A percentile compares a stretch with the other conserved stretches of the same genome.
phyloP scores from a whole-genome alignment of 2,113 vertebrate genomes.

The Ophthalmolycus amberensis region DNA sequence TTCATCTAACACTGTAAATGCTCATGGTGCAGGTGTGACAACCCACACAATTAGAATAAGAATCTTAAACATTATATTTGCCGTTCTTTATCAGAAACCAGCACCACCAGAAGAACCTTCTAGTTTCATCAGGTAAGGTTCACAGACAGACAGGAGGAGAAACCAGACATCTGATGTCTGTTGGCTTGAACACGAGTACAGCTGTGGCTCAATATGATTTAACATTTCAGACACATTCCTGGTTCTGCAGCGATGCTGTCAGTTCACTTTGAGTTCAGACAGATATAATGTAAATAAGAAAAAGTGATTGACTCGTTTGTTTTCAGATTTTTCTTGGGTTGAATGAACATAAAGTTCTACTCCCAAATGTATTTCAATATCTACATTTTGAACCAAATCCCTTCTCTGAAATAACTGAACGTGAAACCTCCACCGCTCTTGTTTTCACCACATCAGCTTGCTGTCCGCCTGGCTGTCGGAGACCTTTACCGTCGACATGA shows the following conservation, averaged over 20 bases:
- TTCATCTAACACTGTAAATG: conserved; percentile 78
- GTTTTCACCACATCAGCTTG: conserved; percentile 9
- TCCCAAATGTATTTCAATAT: conserved; percentile 16
- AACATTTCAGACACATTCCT: conserved; percentile 10
- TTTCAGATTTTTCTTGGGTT: not conserved
- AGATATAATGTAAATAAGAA: conserved; percentile 1
- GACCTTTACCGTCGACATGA: conserved; percentile 29
- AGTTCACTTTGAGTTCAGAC: conserved; percentile 22
- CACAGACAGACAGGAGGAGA: conserved; percentile 36
- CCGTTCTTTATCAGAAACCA: conserved; percentile 57
- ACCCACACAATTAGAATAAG: conserved; percentile 59
- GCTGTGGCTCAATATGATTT: conserved; percentile 9
- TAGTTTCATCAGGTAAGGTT: conserved; percentile 45
- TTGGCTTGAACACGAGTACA: not conserved
- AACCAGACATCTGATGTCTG: conserved; percentile 14
- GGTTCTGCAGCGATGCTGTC: conserved; percentile 1
- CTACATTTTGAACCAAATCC: conserved; percentile 8
- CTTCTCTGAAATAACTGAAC: conserved; percentile 12
- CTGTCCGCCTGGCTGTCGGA: conserved; percentile 25
- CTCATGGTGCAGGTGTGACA: conserved; percentile 58
- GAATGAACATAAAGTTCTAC: not conserved
- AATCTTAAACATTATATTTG: conserved; percentile 53
- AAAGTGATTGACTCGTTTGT: conserved; percentile 24
- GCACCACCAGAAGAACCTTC: conserved; percentile 57
- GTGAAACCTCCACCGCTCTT: not conserved